Conservation (phyloP, 2,113 vertebrate genomes). For the Peromyscus leucopus region DNA sequence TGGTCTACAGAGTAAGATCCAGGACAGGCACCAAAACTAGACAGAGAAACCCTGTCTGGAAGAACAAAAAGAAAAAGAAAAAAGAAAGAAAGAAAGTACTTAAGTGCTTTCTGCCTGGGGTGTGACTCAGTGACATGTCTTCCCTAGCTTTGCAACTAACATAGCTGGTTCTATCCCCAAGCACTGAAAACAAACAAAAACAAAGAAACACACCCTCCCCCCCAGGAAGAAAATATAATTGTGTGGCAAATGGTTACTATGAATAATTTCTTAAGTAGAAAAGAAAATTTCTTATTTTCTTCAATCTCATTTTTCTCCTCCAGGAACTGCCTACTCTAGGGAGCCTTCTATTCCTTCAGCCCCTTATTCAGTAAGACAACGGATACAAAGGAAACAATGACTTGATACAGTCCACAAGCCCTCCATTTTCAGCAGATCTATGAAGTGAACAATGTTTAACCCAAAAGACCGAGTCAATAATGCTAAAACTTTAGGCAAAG, state of each 20-base stretch:
- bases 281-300: too few species aligned
- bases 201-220: neutral
- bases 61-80: too few species aligned
- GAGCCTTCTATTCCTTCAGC: neutral
- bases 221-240: neutral
- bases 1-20: too few species aligned
- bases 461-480: conserved; percentile 11
- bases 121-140: neutral
- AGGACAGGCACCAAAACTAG: too few species aligned
- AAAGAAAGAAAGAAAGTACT: neutral
- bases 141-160: neutral
- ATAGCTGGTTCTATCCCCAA: neutral
- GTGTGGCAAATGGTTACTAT: neutral
- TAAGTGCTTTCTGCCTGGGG: neutral
- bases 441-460: neutral
- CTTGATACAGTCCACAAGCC: neutral
- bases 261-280: neutral
- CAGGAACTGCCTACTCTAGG: rapidly evolving
- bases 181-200: neutral
- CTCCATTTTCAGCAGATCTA: conserved; percentile 44
- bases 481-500: conserved; percentile 14
- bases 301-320: too few species aligned
- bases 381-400: neutral
- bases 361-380: neutral
- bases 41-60: too few species aligned